phyloP scores from a whole-genome alignment of 2,113 vertebrate species.

The Pteronura brasiliensis region DNA sequence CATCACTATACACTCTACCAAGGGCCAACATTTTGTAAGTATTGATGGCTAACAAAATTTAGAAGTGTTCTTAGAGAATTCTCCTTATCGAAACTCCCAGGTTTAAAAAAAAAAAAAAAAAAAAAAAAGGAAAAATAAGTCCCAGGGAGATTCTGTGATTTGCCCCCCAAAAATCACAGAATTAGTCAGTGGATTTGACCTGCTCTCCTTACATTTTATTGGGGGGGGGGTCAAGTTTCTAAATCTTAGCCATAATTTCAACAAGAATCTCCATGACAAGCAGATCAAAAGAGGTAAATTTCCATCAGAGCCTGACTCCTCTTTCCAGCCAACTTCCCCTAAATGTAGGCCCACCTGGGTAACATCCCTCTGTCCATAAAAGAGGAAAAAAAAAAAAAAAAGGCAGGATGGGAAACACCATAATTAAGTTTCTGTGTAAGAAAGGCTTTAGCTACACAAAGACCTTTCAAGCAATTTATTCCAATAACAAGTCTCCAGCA shows the following conservation, averaged over 20 bases:
- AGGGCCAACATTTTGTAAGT: background rate
- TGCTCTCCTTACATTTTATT: background rate
- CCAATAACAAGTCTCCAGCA: background rate
- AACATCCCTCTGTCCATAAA: background rate
- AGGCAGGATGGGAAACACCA: background rate
- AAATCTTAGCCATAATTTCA: conserved; percentile 6
- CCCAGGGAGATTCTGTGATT: background rate
- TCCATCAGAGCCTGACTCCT: background rate
- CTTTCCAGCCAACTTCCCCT: background rate
- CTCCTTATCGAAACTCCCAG: background rate
- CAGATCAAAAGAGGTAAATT: background rate
- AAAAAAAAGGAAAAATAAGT: conserved; percentile 7
- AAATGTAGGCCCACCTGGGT: background rate
- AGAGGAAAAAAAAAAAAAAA: background rate
- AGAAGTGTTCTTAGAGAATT: background rate
- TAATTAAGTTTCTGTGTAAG: conserved; percentile 29
- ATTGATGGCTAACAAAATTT: background rate
- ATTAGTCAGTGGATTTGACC: background rate
- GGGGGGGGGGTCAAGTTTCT: background rate
- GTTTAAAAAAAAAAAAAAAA: background rate
- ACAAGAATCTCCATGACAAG: background rate
- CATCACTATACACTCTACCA: background rate
- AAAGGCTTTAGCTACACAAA: background rate
- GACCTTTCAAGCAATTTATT: background rate
- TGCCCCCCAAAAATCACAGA: background rate